Conservation (phyloP, 2,797 vertebrate species). For the Margarornis squamiger region DNA sequence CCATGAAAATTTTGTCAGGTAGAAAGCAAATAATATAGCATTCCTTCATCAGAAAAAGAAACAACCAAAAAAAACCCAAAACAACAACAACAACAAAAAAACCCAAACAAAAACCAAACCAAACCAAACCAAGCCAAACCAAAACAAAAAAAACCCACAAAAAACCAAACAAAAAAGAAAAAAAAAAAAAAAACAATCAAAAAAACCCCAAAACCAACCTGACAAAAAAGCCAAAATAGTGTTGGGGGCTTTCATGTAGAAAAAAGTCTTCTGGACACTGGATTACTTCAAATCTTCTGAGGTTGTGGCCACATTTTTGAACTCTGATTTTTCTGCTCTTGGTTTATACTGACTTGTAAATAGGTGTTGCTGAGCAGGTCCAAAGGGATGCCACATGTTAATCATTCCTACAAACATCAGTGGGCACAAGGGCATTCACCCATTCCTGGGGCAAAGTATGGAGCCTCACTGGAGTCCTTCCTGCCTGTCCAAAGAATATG, state of each 20-base stretch:
- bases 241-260: fast-evolving
- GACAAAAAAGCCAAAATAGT: background rate
- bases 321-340: background rate
- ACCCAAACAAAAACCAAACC: background rate
- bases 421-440: background rate
- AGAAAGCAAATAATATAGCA: background rate
- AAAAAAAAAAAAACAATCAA: background rate
- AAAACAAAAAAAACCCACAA: background rate
- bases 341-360: background rate
- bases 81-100: background rate
- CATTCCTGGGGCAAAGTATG: background rate
- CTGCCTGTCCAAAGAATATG: background rate
- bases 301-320: background rate
- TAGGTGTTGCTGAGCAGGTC: background rate
- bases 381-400: background rate
- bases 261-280: background rate
- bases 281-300: background rate
- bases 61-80: background rate
- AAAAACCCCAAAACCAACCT: background rate
- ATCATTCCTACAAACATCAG: background rate
- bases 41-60: background rate
- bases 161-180: too few species aligned
- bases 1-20: background rate
- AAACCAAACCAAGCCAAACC: too few species aligned
- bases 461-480: background rate